Percentiles rank a stretch among this genome's conserved stretches.
phyloP scores from a whole-genome alignment of 2,888 invertebrate species.

The Herminia tarsipennalis region DNA sequence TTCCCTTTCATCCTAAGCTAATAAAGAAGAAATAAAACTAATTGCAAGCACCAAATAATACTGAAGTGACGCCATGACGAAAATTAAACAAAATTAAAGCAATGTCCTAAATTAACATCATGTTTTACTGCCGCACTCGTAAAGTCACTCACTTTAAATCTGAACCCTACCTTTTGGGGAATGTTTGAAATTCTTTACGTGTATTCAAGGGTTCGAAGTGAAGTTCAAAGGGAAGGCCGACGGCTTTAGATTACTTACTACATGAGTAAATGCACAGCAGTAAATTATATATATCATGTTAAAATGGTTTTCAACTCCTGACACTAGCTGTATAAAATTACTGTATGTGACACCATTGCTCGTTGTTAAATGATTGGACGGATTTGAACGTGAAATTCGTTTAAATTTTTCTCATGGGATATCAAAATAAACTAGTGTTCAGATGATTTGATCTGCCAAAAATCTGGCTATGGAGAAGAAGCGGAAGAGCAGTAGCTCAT shows the following conservation, averaged over 20 bases:
- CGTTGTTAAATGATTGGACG: too few species aligned
- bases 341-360: too few species aligned
- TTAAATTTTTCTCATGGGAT: too few species aligned
- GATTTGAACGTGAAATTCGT: too few species aligned
- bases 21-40: conserved; percentile 17
- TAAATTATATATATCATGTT: too few species aligned
- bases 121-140: conserved; percentile 20
- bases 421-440: too few species aligned
- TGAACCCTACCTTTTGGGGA: conserved; percentile 5
- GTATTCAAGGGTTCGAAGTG: conserved; percentile 21
- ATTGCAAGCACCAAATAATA: conserved; percentile 28
- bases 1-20: neutral
- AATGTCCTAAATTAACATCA: conserved; percentile 24
- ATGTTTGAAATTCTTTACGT: conserved; percentile 21
- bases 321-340: too few species aligned
- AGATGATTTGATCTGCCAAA: too few species aligned
- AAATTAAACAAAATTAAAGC: conserved; percentile 27
- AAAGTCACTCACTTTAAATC: conserved; percentile 33
- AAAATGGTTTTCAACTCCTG: too few species aligned
- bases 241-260: conserved; percentile 13
- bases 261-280: conserved; percentile 19
- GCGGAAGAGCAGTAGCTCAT: too few species aligned
- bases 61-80: conserved; percentile 11
- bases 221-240: conserved; percentile 13
- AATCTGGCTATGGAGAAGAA: too few species aligned